Percentiles rank a stretch among this genome's conserved stretches.
These are phyloP conservation scores for Cyclina sinensis DNA, from an alignment of 1,140 invertebrate species.

Conservation along the genomic window DNA sequence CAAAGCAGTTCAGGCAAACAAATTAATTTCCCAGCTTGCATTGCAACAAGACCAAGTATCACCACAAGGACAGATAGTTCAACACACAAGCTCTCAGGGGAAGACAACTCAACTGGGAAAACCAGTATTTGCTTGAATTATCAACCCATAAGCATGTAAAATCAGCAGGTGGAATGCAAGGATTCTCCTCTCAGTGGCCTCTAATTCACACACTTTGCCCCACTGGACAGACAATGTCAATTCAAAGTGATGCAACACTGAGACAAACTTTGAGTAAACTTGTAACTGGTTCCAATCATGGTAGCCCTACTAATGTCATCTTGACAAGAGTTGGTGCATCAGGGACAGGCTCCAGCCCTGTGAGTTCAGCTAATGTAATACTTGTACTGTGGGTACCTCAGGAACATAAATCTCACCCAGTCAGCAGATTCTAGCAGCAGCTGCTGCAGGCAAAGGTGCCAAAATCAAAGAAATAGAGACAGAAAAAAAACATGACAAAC, in stretches of 20 bases:
- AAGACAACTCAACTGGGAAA: conserved; percentile 79
- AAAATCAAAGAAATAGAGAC: conserved; percentile 54
- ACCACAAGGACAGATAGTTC: conserved; percentile 73
- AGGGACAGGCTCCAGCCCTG: neutral
- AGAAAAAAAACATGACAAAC: conserved; percentile 61
- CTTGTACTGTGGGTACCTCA: conserved; percentile 30
- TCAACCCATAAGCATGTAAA: conserved; percentile 79
- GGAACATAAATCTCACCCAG: conserved; percentile 39
- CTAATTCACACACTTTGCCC: conserved; percentile 51
- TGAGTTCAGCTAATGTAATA: conserved; percentile 8
- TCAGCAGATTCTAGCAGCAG: conserved; percentile 62
- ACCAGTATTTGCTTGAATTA: conserved; percentile 83
- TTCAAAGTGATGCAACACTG: conserved; percentile 43
- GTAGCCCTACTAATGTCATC: conserved; percentile 16
- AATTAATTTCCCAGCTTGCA: conserved; percentile 83
- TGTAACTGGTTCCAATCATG: conserved; percentile 15
- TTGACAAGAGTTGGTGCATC: conserved; percentile 7
- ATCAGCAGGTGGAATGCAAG: conserved; percentile 66
- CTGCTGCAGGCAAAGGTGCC: conserved; percentile 51
- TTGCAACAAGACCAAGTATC: conserved; percentile 73
- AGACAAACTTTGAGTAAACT: conserved; percentile 60
- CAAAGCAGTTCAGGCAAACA: conserved; percentile 81
- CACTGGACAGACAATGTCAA: conserved; percentile 37
- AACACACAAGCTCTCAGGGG: conserved; percentile 66
- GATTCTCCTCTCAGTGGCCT: neutral